Percentiles rank a stretch among this genome's conserved stretches.
Conservation (phyloP, 2,797 vertebrate genomes). For the Squalus acanthias region DNA sequence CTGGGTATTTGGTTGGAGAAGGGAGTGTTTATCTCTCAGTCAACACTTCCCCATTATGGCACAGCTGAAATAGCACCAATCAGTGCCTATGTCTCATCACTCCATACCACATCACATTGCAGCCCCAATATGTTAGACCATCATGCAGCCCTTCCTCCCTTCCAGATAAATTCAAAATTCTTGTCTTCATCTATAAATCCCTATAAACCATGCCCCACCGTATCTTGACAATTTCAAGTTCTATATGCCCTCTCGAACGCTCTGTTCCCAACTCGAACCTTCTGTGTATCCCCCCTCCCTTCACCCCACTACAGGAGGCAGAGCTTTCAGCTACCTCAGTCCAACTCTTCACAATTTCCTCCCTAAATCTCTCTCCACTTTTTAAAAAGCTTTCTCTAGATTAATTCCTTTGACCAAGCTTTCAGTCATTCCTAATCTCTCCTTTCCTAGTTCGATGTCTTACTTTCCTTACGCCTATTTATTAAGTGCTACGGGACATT, state of each 20-base stretch:
- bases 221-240: neutral
- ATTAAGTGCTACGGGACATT: neutral
- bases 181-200: neutral
- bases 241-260: neutral
- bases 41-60: neutral
- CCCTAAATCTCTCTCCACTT: neutral
- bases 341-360: neutral
- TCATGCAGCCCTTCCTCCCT: neutral
- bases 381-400: neutral
- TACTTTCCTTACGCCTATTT: neutral
- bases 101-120: neutral
- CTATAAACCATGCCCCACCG: neutral
- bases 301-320: neutral
- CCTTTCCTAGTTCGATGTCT: neutral
- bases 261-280: neutral
- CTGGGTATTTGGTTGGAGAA: neutral
- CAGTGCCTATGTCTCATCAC: neutral
- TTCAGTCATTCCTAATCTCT: neutral
- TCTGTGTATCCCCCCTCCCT: neutral
- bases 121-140: neutral
- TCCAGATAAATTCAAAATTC: neutral
- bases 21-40: neutral
- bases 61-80: neutral
- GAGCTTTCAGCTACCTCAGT: neutral
- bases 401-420: neutral